Evolutionary conservation across 2,888 invertebrate genomes (phyloP), one percentile per base, ranked within the genome.

Genomic region (Hecatera dysodea): DNA sequence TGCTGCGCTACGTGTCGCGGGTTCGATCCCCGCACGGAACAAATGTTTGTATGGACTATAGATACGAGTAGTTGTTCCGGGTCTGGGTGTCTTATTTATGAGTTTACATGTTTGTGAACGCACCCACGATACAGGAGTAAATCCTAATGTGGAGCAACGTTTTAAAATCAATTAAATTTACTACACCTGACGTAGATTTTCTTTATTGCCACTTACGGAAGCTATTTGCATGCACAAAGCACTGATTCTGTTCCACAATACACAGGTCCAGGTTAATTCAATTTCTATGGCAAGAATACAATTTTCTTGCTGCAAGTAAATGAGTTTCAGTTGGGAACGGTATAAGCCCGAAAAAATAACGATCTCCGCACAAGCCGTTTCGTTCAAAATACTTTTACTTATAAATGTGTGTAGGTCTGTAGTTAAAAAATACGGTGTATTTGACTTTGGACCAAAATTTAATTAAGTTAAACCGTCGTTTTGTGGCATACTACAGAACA

Each of bases 391-490:
- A 19, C 48, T 2, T 50, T n/a, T 3, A 19, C 15, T 2, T 24
- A 17, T n/a, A 53, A 9, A 19, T 12, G 22, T 27, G 19, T 29
- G 19, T n/a, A 36, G 2, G 52, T 53, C 42, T 46, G 17, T 56
- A 48, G 29, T 48, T 39, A 39, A 29, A 39, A 72, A 12, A 15
- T 22, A 12, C 5, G 8, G 24, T 42, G 19, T 2, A 57, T n/a
- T n/a, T n/a, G 11, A 12, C 5, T 29, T 52, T 29, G 12, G 4
- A 8, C 22, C 29, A 57, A 52, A 72, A 55, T 24, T 1, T 36
- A 27, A 72, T 50, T 72, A 64, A 56, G 7, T 27, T 50, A 9
- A 42, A 36, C 24, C 22, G 24, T 48, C 12, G 15, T 50, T 44
- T 66, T 9, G 56, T 22, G 29, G 22, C n/a, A 36, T 27, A 24